phyloP scores from a whole-genome alignment of 2,888 invertebrate genomes.

The Rhimphoctona megacephalus region DNA sequence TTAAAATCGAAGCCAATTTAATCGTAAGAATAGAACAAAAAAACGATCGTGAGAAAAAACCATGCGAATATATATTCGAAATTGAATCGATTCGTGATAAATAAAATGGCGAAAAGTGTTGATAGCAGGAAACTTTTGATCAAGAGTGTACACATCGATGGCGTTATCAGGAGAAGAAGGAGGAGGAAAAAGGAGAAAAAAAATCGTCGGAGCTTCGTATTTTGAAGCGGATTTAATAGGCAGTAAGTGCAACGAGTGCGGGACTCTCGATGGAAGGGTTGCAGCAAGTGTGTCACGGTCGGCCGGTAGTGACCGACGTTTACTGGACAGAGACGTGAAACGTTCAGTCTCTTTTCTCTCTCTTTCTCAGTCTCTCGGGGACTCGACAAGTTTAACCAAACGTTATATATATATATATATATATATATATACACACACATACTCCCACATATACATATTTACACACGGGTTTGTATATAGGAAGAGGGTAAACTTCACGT shows the following conservation, averaged over 20 bases:
- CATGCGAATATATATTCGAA: not conserved
- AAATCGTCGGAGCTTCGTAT: not conserved
- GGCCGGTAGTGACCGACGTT: slow-evolving; percentile 79
- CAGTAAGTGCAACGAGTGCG: slow-evolving; percentile 42
- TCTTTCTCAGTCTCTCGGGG: slow-evolving; percentile 18
- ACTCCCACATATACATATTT: not conserved
- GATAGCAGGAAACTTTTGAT: not conserved
- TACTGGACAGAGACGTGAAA: slow-evolving; percentile 58
- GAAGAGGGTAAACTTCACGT: slow-evolving; percentile 47
- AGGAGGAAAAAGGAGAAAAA: not conserved
- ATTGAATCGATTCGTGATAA: not conserved
- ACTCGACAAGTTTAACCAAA: slow-evolving; percentile 46
- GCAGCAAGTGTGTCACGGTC: slow-evolving; percentile 81
- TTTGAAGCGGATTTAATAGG: slow-evolving; percentile 12
- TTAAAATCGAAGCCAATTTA: not conserved
- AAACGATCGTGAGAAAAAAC: not conserved
- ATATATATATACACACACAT: not conserved
- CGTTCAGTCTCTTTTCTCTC: slow-evolving; percentile 28
- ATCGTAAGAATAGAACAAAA: not conserved
- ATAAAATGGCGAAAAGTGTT: not conserved
- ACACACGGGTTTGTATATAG: slow-evolving; percentile 15
- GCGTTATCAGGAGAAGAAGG: not conserved
- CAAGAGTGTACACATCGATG: not conserved
- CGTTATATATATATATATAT: not conserved
- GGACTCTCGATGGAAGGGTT: slow-evolving; percentile 49